Conservation (phyloP, 2,797 vertebrate species). For the Muraenolepis orangiensis region DNA sequence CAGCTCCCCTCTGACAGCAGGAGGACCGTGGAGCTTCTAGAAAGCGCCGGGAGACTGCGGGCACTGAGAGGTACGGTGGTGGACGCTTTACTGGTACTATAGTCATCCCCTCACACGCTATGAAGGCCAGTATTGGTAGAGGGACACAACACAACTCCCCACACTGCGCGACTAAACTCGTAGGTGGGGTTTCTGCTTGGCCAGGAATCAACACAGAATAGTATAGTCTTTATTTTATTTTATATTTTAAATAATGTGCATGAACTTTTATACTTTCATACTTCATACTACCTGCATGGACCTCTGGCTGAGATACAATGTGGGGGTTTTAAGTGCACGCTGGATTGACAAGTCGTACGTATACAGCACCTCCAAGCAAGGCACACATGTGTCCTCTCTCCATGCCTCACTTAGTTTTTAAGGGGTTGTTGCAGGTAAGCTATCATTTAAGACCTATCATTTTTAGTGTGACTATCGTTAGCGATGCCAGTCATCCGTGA, state of each 20-base stretch:
- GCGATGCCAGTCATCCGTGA: not conserved
- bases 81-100: not conserved
- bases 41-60: not conserved
- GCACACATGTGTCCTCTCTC: not conserved
- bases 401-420: not conserved
- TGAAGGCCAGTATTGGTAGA: not conserved
- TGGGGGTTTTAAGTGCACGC: too few relatives aligned
- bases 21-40: not conserved
- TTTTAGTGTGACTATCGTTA: not conserved
- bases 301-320: too few relatives aligned
- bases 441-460: not conserved
- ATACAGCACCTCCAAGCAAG: too few relatives aligned
- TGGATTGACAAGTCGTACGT: too few relatives aligned
- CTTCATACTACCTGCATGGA: too few relatives aligned
- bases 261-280: too few relatives aligned
- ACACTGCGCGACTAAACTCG: too few relatives aligned
- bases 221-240: too few relatives aligned
- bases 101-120: not conserved
- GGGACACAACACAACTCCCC: not conserved
- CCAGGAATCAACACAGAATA: too few relatives aligned
- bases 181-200: too few relatives aligned
- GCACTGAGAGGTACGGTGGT: not conserved
- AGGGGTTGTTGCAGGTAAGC: not conserved
- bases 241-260: too few relatives aligned
- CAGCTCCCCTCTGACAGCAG: constrained; percentile 18